phyloP scores from a whole-genome alignment of 2,797 vertebrate genomes.

The Myripristis jacobus region DNA sequence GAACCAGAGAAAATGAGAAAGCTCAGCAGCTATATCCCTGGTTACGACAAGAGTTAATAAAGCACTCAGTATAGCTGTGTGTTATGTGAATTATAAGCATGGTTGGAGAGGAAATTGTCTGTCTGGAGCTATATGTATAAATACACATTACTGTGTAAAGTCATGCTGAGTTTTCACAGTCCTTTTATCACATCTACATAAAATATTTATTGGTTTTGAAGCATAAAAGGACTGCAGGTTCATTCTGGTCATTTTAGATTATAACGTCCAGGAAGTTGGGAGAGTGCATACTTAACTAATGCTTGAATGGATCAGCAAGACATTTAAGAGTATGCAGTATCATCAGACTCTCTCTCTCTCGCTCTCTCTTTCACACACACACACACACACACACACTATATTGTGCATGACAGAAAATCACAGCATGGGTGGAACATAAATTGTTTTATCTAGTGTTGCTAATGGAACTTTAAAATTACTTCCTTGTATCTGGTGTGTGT shows the following conservation, averaged over 20 bases:
- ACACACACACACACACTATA: constrained; percentile 4
- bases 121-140: constrained; percentile 17
- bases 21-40: too few relatives aligned
- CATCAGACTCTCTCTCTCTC: constrained; percentile 34
- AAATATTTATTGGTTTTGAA: constrained; percentile 39
- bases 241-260: constrained; percentile 21
- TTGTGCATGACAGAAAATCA: background rate
- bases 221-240: constrained; percentile 12
- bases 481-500: constrained; percentile 17
- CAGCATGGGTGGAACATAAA: constrained; percentile 23
- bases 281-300: constrained; percentile 43
- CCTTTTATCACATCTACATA: constrained; percentile 22
- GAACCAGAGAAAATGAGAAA: too few relatives aligned
- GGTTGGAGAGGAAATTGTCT: constrained; percentile 2
- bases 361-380: background rate
- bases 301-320: constrained; percentile 32
- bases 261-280: constrained; percentile 32
- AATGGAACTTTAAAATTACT: constrained; percentile 53
- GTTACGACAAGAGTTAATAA: too few relatives aligned
- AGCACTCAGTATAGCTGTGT: background rate
- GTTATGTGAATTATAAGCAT: constrained; percentile 4
- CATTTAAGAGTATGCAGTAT: constrained; percentile 39
- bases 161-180: constrained; percentile 1
- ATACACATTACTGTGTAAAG: constrained; percentile 17
- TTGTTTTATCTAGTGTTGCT: constrained; percentile 30